Base-by-base conservation (phyloP, 2,888 invertebrate species). In the Hermaeophaga mercurialis region DNA sequence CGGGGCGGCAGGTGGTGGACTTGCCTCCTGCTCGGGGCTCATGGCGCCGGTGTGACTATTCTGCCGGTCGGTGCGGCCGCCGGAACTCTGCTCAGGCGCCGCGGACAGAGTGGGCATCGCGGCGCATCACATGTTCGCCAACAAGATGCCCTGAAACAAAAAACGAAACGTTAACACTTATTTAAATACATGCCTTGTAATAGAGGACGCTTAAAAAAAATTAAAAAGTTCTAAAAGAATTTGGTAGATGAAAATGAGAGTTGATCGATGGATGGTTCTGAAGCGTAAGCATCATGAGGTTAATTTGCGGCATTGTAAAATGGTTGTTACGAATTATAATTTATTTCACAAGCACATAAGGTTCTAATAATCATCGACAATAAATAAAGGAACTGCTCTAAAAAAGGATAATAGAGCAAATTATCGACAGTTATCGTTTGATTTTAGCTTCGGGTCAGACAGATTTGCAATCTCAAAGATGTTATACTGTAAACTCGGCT, bases 11-110 rank as follows among this genome's bases (percentile, higher is more conserved):
- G 81, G 85, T 78, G 81, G 85, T 80, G 78, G 86, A 80, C 80
- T 85, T 78, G 85, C 85, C 82, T 80, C 85, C 80, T 83, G 85
- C 80, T 86, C 86, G 78, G 84, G 86, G 81, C 81, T 82, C 82
- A 82, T 81, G 80, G 82, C 83, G 70, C 61, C 80, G 82, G 81
- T 79, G 79, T 58, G 64, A 54, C 63, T 63, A 64, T 73, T 71
- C 62, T 73, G 76, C 75, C 75, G 76, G 75, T 75, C 74, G 68
- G 66, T 73, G 77, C 75, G 76, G 76, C 76, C 75, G 74, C 69
- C 64, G 74, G 73, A 72, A 75, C 74, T 75, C 70, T 77, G 76
- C 78, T 79, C 79, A 79, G 77, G 77, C 77, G 79, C 79, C 79
- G 78, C 77, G 74, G 78, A 78, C 77, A 78, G 74, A 73, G 78